Conservation (phyloP, 2,113 vertebrate genomes). For the Oenanthe melanoleuca region DNA sequence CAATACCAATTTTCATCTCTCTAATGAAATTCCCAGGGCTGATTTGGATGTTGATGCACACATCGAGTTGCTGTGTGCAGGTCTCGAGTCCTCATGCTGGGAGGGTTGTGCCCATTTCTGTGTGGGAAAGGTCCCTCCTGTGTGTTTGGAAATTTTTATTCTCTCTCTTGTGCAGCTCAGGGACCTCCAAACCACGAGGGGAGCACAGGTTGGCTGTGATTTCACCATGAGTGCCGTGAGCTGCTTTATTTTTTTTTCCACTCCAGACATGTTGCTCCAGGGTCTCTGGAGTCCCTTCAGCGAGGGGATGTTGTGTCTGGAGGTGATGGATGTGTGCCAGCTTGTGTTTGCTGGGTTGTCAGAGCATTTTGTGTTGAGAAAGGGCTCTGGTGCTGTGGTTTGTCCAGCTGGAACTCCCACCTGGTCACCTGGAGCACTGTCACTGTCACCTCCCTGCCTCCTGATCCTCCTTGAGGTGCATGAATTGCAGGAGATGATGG, state of each 20-base stretch:
- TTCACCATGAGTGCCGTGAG: rapidly evolving
- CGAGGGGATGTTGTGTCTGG: not conserved
- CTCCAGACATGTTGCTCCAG: not conserved
- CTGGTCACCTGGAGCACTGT: not conserved
- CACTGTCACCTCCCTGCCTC: not conserved
- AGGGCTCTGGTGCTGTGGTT: not conserved
- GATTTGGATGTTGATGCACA: rapidly evolving
- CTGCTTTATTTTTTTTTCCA: not conserved
- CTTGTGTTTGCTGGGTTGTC: not conserved
- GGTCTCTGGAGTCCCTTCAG: not conserved
- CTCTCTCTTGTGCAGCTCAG: not conserved
- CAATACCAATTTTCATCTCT: not conserved
- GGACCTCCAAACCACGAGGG: not conserved
- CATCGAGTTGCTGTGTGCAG: not conserved
- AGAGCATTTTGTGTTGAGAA: not conserved
- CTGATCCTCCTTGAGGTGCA: not conserved
- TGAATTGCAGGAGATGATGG: not conserved
- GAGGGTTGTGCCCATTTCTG: rapidly evolving
- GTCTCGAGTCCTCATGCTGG: rapidly evolving
- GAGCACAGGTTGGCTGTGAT: not conserved
- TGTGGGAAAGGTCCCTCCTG: not conserved
- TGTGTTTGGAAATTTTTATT: not conserved
- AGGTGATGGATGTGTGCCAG: rapidly evolving
- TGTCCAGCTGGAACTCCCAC: rapidly evolving
- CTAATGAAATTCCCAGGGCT: not conserved